Evolutionary conservation across 1,140 invertebrate genomes (phyloP).

Genomic region (Bombus affinis): DNA sequence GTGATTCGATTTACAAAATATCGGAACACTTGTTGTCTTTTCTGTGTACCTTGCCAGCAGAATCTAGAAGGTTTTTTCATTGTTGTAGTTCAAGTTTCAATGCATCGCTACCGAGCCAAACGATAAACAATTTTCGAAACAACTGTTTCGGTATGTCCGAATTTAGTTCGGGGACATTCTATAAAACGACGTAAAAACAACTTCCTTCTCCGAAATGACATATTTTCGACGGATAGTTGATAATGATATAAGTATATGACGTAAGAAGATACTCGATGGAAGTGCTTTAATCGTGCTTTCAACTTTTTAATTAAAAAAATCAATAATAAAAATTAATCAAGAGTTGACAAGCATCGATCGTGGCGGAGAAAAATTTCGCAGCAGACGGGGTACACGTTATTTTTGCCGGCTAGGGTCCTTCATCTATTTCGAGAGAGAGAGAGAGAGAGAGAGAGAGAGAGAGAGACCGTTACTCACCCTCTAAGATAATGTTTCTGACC

Average conservation of each 20-base stretch:
- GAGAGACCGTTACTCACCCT: slow-evolving; percentile 70
- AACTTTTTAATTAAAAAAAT: neutral
- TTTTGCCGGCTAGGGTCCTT: slow-evolving; percentile 79
- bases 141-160: slow-evolving; percentile 50
- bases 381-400: slow-evolving; percentile 70
- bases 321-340: neutral
- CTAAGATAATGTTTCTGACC: slow-evolving; percentile 78
- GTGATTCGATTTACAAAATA: neutral
- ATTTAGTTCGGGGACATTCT: slow-evolving; percentile 57
- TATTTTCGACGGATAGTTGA: neutral
- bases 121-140: slow-evolving; percentile 53
- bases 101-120: slow-evolving; percentile 20
- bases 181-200: neutral
- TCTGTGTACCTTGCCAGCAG: slow-evolving; percentile 10
- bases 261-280: too few relatives aligned
- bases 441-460: slow-evolving; percentile 51
- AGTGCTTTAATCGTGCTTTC: neutral
- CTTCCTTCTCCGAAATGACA: neutral
- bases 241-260: neutral
- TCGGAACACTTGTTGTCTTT: slow-evolving; percentile 7
- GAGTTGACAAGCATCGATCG: slow-evolving; percentile 9
- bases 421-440: slow-evolving; percentile 78
- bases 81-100: slow-evolving; percentile 54
- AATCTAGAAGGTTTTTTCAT: slow-evolving; percentile 21
- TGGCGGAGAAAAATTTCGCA: neutral